phyloP scores from a whole-genome alignment of 2,797 vertebrate species.

The Kryptolebias ocellatus region DNA sequence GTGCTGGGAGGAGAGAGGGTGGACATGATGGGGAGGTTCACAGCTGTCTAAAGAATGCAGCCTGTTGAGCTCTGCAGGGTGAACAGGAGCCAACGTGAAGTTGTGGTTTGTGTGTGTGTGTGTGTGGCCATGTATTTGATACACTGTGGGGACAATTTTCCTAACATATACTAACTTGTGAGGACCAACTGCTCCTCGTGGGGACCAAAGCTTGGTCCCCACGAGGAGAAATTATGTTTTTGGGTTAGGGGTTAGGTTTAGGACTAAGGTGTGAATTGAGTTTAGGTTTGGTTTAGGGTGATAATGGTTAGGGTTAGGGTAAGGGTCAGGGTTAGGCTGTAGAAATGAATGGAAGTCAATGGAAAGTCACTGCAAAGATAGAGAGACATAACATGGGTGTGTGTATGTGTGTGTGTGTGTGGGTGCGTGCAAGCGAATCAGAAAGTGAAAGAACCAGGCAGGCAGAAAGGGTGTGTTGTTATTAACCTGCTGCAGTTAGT shows the following conservation, averaged over 20 bases:
- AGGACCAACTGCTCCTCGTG: too few species aligned
- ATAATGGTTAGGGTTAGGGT: too few species aligned
- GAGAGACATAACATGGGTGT: background rate
- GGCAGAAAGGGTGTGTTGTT: constrained; percentile 53
- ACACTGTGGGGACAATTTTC: too few species aligned
- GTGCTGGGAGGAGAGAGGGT: constrained; percentile 11
- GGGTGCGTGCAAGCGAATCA: background rate
- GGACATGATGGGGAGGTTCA: constrained; percentile 43
- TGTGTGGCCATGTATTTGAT: background rate
- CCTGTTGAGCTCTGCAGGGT: constrained; percentile 64
- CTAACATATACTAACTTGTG: too few species aligned
- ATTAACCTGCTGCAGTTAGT: constrained; percentile 41
- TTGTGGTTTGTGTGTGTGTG: constrained; percentile 11
- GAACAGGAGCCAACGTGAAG: constrained; percentile 35
- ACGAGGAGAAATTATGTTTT: too few species aligned
- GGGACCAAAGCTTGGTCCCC: too few species aligned
- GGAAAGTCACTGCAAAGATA: too few species aligned
- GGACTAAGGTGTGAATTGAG: too few species aligned
- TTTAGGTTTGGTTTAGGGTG: too few species aligned
- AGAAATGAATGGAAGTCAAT: too few species aligned
- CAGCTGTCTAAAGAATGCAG: constrained; percentile 72
- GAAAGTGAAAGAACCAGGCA: constrained; percentile 20
- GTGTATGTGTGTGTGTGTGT: background rate
- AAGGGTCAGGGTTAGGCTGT: too few species aligned
- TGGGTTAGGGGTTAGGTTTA: too few species aligned